A percentile compares a stretch with the other conserved stretches of the same genome.
These are phyloP conservation scores for Drosophila birchii DNA, from an alignment of 2,888 invertebrate genomes.

Conservation along the genomic window DNA sequence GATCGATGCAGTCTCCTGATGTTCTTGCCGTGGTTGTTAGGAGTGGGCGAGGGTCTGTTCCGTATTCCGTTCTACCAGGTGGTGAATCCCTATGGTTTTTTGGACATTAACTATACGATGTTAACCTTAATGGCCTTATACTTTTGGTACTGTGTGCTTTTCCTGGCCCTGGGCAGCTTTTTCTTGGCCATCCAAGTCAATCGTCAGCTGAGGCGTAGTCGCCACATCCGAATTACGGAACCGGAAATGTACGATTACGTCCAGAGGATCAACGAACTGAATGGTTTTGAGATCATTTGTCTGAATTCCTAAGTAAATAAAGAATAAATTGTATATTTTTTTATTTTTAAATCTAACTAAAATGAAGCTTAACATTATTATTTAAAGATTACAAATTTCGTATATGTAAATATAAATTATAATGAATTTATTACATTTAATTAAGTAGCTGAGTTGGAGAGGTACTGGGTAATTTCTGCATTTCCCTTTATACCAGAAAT, in stretches of 20 bases:
- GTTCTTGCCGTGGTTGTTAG: conserved; percentile 62
- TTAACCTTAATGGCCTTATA: not conserved
- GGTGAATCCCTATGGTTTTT: not conserved
- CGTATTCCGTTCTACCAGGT: conserved; percentile 16
- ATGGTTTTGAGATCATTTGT: conserved; percentile 54
- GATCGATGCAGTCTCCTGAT: conserved; percentile 36
- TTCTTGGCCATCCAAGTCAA: not conserved
- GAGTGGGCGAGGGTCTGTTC: conserved; percentile 22
- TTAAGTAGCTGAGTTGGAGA: not conserved
- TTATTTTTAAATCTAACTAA: not conserved
- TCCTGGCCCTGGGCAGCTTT: conserved; percentile 8
- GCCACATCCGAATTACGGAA: conserved; percentile 21
- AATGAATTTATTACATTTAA: not conserved
- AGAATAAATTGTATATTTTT: not conserved
- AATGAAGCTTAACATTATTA: not conserved
- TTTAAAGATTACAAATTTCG: not conserved
- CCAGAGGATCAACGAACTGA: conserved; percentile 47
- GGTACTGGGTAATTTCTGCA: not conserved
- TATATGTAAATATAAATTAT: not conserved
- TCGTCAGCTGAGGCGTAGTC: conserved; percentile 1
- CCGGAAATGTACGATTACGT: conserved; percentile 49
- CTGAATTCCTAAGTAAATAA: not conserved
- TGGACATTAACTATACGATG: not conserved
- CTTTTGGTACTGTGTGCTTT: conserved; percentile 13
- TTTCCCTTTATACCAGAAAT: not conserved